Conservation (phyloP, 2,888 invertebrate species). For the Oligia strigilis region DNA sequence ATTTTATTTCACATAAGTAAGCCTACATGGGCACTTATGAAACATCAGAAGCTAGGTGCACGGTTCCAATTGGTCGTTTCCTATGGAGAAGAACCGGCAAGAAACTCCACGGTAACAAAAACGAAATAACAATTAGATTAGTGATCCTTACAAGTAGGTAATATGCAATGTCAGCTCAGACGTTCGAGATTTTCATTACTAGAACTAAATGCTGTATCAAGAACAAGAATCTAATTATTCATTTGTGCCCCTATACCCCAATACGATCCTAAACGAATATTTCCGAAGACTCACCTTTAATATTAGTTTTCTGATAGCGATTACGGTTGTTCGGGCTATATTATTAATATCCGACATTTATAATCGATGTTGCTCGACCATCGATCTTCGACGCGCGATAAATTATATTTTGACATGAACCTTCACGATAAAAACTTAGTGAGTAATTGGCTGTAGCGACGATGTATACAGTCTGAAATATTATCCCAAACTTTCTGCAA, state of each 20-base stretch:
- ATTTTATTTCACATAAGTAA: too few species aligned
- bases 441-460: conserved; percentile 3
- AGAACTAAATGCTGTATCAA: not conserved
- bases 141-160: not conserved
- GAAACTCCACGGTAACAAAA: not conserved
- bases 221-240: conserved; percentile 3
- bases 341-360: conserved; percentile 41
- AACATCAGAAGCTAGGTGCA: too few species aligned
- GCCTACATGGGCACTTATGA: too few species aligned
- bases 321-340: conserved; percentile 4
- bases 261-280: conserved; percentile 11
- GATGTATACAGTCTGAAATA: not conserved
- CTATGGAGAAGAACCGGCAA: too few species aligned
- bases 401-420: conserved; percentile 36
- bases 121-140: not conserved
- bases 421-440: conserved; percentile 20
- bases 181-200: conserved; percentile 2
- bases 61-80: too few species aligned
- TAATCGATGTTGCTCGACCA: conserved; percentile 23
- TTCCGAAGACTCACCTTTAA: not conserved
- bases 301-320: conserved; percentile 16
- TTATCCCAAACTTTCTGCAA: not conserved
- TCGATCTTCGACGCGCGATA: conserved; percentile 43
- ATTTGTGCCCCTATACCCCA: not conserved
- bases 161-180: not conserved